Percentiles rank a stretch among this genome's conserved stretches.
Evolutionary conservation across 2,797 vertebrate genomes (phyloP).

Genomic region (Chrosomus eos): DNA sequence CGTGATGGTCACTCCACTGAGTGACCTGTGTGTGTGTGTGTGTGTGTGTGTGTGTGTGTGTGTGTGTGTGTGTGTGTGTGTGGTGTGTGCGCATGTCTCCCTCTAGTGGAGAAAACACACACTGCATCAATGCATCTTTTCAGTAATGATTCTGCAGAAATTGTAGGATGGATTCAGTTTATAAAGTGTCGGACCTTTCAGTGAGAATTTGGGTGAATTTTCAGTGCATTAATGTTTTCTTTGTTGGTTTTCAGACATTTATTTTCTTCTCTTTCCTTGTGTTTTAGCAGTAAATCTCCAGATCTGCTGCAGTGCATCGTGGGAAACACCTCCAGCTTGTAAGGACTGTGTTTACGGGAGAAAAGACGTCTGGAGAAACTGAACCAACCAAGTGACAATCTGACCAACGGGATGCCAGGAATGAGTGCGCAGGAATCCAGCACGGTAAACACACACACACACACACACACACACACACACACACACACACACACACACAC

Average conservation of each 20-base stretch:
- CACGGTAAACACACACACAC: conserved; percentile 67
- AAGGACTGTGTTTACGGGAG: conserved; percentile 66
- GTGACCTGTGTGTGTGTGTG: too few species aligned
- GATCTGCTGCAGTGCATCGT: conserved; percentile 64
- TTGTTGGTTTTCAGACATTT: neutral
- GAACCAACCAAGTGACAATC: conserved; percentile 53
- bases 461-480: too few species aligned
- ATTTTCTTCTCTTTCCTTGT: neutral
- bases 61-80: too few species aligned
- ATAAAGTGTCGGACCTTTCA: neutral
- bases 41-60: too few species aligned
- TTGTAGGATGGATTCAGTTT: neutral
- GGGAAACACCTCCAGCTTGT: neutral
- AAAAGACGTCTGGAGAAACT: conserved; percentile 54
- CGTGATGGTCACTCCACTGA: neutral
- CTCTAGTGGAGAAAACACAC: conserved; percentile 60
- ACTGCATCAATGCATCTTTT: neutral
- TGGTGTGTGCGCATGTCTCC: conserved; percentile 63
- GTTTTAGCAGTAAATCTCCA: conserved; percentile 50
- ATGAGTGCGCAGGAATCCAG: conserved; percentile 65
- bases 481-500: too few species aligned
- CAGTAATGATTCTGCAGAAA: neutral
- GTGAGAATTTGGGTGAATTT: neutral
- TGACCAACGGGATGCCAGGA: conserved; percentile 69
- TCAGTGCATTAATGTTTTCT: neutral